phyloP scores from a whole-genome alignment of 2,113 vertebrate species.

The Apus apus region DNA sequence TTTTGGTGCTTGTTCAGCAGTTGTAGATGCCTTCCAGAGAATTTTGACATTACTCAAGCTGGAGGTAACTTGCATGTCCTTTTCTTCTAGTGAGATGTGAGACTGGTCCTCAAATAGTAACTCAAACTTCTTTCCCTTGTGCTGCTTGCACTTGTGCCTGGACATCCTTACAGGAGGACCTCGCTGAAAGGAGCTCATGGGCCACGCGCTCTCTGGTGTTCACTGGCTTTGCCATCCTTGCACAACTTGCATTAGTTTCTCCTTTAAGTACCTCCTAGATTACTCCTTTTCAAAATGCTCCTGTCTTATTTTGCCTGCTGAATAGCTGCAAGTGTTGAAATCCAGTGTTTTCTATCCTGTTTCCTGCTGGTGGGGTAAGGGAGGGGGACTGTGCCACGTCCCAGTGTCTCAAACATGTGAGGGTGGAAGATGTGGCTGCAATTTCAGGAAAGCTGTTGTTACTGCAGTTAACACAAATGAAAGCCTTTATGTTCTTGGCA shows the following conservation, averaged over 20 bases:
- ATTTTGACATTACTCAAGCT: not conserved
- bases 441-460: not conserved
- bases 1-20: not conserved
- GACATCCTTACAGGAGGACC: not conserved
- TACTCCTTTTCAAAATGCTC: not conserved
- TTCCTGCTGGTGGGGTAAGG: not conserved
- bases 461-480: not conserved
- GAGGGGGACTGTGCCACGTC: not conserved
- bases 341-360: not conserved
- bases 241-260: not conserved
- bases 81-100: not conserved
- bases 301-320: not conserved
- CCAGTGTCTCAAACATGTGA: not conserved
- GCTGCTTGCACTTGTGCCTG: not conserved
- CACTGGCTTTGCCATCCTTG: not conserved
- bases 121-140: not conserved
- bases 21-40: not conserved
- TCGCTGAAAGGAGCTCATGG: not conserved
- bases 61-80: not conserved
- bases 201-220: rapidly evolving
- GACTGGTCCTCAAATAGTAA: not conserved
- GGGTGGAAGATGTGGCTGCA: not conserved
- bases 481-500: not conserved
- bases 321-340: not conserved
- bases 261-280: not conserved